A percentile compares a stretch with the other conserved stretches of the same genome.
Evolutionary conservation across 1,140 invertebrate genomes (phyloP).

Genomic region (Drosophila varians): DNA sequence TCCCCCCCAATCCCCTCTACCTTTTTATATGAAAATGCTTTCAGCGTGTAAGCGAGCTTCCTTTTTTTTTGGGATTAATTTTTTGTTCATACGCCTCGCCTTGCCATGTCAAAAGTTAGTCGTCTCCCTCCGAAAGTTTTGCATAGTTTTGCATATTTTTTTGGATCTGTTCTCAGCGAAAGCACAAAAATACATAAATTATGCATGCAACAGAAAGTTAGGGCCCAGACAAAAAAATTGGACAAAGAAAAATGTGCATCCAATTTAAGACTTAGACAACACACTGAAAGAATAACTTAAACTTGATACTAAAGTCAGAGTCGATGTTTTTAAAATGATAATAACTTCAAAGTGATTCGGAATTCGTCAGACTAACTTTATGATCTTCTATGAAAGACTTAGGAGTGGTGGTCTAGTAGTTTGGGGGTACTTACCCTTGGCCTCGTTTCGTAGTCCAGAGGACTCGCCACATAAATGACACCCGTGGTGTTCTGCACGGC

Average conservation of each 20-base stretch:
- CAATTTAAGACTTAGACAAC: conserved; percentile 35
- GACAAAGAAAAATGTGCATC: conserved; percentile 45
- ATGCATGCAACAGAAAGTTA: conserved; percentile 75
- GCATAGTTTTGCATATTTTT: conserved; percentile 75
- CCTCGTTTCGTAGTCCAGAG: conserved; percentile 90
- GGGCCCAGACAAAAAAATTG: conserved; percentile 24
- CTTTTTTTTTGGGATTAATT: conserved; percentile 57
- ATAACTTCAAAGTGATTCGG: too few species aligned
- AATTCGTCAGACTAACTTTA: too few species aligned
- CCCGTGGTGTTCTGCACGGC: conserved; percentile 90
- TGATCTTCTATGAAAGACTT: not conserved
- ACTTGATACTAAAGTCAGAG: not conserved
- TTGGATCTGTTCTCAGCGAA: conserved; percentile 37
- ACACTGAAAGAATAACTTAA: conserved; percentile 1
- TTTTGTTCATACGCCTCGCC: conserved; percentile 32
- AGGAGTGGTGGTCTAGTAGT: not conserved
- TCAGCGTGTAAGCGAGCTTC: conserved; percentile 42
- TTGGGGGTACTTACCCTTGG: conserved; percentile 86
- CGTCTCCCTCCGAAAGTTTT: conserved; percentile 55
- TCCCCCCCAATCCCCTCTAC: not conserved
- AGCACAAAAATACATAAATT: conserved; percentile 74
- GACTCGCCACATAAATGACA: conserved; percentile 89
- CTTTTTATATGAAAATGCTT: conserved; percentile 18
- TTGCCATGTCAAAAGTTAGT: conserved; percentile 47
- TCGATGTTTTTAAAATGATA: too few species aligned